These are phyloP conservation scores for Propithecus perrieri DNA, from an alignment of 2,797 vertebrate species.

Conservation along the genomic window DNA sequence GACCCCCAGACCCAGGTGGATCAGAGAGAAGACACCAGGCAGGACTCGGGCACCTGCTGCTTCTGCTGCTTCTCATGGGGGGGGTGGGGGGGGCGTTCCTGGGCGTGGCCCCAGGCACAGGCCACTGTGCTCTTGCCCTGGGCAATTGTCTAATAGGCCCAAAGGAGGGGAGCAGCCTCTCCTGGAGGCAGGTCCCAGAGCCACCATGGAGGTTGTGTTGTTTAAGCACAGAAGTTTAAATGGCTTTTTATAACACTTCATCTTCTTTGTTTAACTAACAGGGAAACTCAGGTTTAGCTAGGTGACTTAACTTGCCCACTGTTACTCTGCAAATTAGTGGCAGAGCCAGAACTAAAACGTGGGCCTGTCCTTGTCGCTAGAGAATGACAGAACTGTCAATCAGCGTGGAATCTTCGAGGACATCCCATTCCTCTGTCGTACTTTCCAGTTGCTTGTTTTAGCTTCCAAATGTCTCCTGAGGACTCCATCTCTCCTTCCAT, in stretches of 20 bases:
- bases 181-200: not conserved
- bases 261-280: not conserved
- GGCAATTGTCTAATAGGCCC: not conserved
- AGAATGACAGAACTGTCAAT: not conserved
- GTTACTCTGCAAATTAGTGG: not conserved
- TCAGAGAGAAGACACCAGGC: not conserved
- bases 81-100: not conserved
- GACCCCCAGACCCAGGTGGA: accelerated
- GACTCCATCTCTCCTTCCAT: not conserved
- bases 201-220: not conserved
- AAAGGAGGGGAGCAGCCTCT: not conserved
- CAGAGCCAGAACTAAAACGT: not conserved
- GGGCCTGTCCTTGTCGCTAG: not conserved
- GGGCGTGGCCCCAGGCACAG: not conserved
- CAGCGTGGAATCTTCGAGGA: accelerated
- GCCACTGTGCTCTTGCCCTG: not conserved
- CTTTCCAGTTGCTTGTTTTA: not conserved
- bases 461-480: not conserved
- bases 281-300: not conserved
- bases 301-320: no score
- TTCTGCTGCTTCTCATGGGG: not conserved
- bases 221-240: not conserved
- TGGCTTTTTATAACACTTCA: not conserved
- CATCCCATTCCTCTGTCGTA: not conserved
- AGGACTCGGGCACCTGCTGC: not conserved